Percentiles rank a stretch among this genome's conserved stretches.
Conservation (phyloP, 2,888 invertebrate genomes). For the Baccha elongata region DNA sequence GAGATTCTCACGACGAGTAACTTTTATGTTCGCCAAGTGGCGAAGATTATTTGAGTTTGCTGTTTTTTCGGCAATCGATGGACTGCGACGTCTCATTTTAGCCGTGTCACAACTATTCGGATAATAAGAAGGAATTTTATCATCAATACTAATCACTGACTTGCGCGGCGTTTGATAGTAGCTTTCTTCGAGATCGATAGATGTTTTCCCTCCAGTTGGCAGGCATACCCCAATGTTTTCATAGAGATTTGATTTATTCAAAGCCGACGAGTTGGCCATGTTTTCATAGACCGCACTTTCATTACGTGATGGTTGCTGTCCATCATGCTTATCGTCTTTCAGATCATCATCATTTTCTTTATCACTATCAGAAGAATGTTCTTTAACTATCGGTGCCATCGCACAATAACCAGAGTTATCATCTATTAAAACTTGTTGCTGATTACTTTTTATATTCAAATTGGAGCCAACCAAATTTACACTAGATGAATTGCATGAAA, state of each 20-base stretch:
- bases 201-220: neutral
- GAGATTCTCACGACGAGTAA: slow-evolving; percentile 79
- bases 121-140: slow-evolving; percentile 82
- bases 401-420: slow-evolving; percentile 81
- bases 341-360: slow-evolving; percentile 70
- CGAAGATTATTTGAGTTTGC: slow-evolving; percentile 75
- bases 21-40: slow-evolving; percentile 77
- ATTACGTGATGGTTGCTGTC: slow-evolving; percentile 55
- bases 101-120: slow-evolving; percentile 81
- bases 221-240: slow-evolving; percentile 79
- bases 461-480: slow-evolving; percentile 81
- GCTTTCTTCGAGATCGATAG: slow-evolving; percentile 76
- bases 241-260: slow-evolving; percentile 76
- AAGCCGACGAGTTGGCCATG: slow-evolving; percentile 74
- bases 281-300: slow-evolving; percentile 79
- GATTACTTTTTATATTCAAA: slow-evolving; percentile 76
- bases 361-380: slow-evolving; percentile 63
- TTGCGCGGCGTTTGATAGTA: slow-evolving; percentile 80
- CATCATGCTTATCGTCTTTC: slow-evolving; percentile 38
- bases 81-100: slow-evolving; percentile 78
- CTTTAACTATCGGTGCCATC: slow-evolving; percentile 80
- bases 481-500: slow-evolving; percentile 80
- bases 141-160: slow-evolving; percentile 81
- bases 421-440: slow-evolving; percentile 77
- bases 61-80: slow-evolving; percentile 70